Evolutionary conservation across 2,888 invertebrate genomes (phyloP).

Genomic region (Eupeodes luniger): DNA sequence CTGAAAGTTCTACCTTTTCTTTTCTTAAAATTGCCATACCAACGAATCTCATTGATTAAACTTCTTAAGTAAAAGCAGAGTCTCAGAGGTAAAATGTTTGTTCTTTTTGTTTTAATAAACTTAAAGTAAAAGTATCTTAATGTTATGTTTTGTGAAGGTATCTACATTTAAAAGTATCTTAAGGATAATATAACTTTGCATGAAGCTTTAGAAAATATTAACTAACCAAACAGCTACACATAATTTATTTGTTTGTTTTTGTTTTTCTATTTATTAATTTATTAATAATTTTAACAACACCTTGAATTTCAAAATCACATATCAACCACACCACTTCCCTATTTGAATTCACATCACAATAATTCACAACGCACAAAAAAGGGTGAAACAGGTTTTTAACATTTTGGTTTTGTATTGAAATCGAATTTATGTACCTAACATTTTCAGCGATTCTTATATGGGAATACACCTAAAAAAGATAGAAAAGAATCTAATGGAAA

Average conservation of each 20-base stretch:
- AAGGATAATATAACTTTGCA: slow-evolving; percentile 44
- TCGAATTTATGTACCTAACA: neutral
- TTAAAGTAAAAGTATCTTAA: slow-evolving; percentile 9
- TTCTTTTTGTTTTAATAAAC: slow-evolving; percentile 13
- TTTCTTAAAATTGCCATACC: slow-evolving; percentile 38
- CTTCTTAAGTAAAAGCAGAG: neutral
- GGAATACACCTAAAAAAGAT: slow-evolving; percentile 2
- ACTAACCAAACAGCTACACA: neutral
- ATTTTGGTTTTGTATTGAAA: neutral
- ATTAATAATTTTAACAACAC: slow-evolving; percentile 14
- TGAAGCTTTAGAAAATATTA: slow-evolving; percentile 22
- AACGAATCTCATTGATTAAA: slow-evolving; percentile 66
- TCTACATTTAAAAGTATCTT: neutral
- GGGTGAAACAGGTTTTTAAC: slow-evolving; percentile 20
- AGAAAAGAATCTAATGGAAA: slow-evolving; percentile 15
- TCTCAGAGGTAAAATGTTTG: slow-evolving; percentile 29
- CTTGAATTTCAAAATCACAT: slow-evolving; percentile 33
- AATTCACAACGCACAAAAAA: slow-evolving; percentile 22
- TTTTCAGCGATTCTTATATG: neutral
- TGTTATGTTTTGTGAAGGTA: slow-evolving; percentile 25
- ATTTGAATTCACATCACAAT: slow-evolving; percentile 8
- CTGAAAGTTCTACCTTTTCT: slow-evolving; percentile 33
- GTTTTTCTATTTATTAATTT: slow-evolving; percentile 1
- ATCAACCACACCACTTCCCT: neutral
- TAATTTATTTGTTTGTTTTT: neutral